phyloP scores from a whole-genome alignment of 2,888 invertebrate species.

The Agelastica alni region DNA sequence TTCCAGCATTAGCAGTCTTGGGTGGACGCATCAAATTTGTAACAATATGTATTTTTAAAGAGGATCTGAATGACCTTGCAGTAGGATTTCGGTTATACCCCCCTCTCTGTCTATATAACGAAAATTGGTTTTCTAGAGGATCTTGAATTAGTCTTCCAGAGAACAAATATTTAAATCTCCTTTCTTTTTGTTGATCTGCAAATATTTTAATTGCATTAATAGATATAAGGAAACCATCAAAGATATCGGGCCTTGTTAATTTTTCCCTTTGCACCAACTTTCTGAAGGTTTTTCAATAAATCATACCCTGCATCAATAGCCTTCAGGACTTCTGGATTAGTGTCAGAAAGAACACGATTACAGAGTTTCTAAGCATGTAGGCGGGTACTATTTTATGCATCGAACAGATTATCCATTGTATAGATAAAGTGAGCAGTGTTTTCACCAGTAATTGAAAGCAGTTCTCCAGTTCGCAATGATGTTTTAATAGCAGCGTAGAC shows the following conservation, averaged over 20 bases:
- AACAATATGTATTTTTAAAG: too few relatives aligned
- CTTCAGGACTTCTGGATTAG: not conserved
- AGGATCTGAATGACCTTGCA: too few relatives aligned
- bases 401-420: conserved; percentile 9
- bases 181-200: not conserved
- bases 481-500: conserved; percentile 1
- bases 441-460: conserved; percentile 1
- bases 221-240: conserved; percentile 9
- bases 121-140: conserved; percentile 12
- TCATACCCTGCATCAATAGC: conserved; percentile 8
- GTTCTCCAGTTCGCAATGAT: conserved; percentile 2
- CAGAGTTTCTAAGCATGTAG: not conserved
- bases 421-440: conserved; percentile 4
- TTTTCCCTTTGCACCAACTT: too few relatives aligned
- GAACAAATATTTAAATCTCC: not conserved
- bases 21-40: conserved; percentile 8
- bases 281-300: too few relatives aligned
- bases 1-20: conserved; percentile 7
- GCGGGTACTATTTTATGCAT: conserved; percentile 4
- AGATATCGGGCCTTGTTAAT: conserved; percentile 2
- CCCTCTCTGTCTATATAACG: conserved; percentile 6
- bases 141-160: too few relatives aligned
- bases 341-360: conserved; percentile 7
- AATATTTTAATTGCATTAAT: conserved; percentile 10
- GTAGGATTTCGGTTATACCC: conserved; percentile 12